These are phyloP conservation scores for Gobio occitaniae DNA, from an alignment of 2,797 vertebrate species.

Conservation along the genomic window DNA sequence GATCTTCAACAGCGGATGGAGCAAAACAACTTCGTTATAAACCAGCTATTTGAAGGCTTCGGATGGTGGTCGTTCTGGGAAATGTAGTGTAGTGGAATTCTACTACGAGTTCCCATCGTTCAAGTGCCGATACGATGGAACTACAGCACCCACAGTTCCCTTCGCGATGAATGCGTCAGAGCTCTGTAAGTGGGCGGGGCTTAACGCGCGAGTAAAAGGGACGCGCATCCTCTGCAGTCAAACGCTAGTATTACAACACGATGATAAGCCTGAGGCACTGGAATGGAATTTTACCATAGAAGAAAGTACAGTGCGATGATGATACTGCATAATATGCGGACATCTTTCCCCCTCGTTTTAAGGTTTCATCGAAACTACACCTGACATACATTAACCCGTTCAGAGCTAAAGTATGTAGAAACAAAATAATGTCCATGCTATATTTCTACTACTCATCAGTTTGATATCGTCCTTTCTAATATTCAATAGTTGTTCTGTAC, in stretches of 20 bases:
- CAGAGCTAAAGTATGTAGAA: too few relatives aligned
- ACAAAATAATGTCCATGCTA: background rate
- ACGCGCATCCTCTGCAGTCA: constrained; percentile 45
- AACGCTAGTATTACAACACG: constrained; percentile 24
- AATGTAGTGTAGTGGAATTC: constrained; percentile 59
- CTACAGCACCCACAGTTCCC: constrained; percentile 55
- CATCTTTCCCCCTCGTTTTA: background rate
- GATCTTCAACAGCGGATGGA: constrained; percentile 59
- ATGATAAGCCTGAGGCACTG: background rate
- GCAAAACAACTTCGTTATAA: constrained; percentile 70
- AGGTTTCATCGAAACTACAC: background rate
- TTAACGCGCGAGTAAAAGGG: background rate
- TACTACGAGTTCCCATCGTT: background rate
- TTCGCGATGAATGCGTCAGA: background rate
- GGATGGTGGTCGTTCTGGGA: constrained; percentile 46
- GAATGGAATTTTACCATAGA: constrained; percentile 23
- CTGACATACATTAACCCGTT: background rate
- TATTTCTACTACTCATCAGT: background rate
- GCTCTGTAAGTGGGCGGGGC: constrained; percentile 38
- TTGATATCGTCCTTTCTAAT: background rate
- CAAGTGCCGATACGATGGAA: background rate
- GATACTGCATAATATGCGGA: background rate
- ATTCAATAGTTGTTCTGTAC: background rate
- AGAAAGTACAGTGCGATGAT: background rate
- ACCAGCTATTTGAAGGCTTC: constrained; percentile 58